phyloP scores from a whole-genome alignment of 2,888 invertebrate species.

The Epinotia bilunana region DNA sequence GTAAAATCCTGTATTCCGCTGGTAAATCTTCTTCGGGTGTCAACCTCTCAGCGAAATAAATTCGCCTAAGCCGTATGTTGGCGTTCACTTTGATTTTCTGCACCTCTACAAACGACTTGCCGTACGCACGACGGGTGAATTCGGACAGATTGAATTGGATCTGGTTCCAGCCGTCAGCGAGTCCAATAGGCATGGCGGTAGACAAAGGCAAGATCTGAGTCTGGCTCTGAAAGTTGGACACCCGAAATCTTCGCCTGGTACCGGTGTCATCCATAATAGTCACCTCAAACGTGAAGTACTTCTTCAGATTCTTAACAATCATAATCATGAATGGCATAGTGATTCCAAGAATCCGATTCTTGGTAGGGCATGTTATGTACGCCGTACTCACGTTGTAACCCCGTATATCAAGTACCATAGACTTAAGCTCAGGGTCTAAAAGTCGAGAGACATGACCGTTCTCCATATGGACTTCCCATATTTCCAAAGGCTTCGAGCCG shows the following conservation, averaged over 20 bases:
- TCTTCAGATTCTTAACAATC: slow-evolving; percentile 98
- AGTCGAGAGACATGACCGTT: slow-evolving; percentile 97
- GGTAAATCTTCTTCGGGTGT: slow-evolving; percentile 96
- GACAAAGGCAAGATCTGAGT: slow-evolving; percentile 89
- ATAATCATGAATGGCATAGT: slow-evolving; percentile 97
- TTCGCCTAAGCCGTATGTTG: slow-evolving; percentile 96
- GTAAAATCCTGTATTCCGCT: slow-evolving; percentile 93
- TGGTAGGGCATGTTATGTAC: slow-evolving; percentile 96
- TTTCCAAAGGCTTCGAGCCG: slow-evolving; percentile 82
- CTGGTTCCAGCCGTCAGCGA: slow-evolving; percentile 94
- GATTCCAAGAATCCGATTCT: slow-evolving; percentile 95
- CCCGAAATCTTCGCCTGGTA: slow-evolving; percentile 95
- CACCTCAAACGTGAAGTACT: slow-evolving; percentile 99
- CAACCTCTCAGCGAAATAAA: slow-evolving; percentile 95
- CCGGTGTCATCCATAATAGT: slow-evolving; percentile 93
- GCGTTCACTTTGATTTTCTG: slow-evolving; percentile 97
- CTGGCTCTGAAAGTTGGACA: slow-evolving; percentile 98
- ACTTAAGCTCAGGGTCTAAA: slow-evolving; percentile 98
- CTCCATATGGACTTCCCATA: slow-evolving; percentile 87
- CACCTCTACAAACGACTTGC: slow-evolving; percentile 96
- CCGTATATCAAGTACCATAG: slow-evolving; percentile 96
- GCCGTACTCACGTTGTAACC: slow-evolving; percentile 98
- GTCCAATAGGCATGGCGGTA: slow-evolving; percentile 98
- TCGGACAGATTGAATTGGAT: slow-evolving; percentile 99
- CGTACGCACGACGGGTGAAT: slow-evolving; percentile 97